Evolutionary conservation across 2,888 invertebrate species (phyloP).

Genomic region (Hemithea aestivaria): DNA sequence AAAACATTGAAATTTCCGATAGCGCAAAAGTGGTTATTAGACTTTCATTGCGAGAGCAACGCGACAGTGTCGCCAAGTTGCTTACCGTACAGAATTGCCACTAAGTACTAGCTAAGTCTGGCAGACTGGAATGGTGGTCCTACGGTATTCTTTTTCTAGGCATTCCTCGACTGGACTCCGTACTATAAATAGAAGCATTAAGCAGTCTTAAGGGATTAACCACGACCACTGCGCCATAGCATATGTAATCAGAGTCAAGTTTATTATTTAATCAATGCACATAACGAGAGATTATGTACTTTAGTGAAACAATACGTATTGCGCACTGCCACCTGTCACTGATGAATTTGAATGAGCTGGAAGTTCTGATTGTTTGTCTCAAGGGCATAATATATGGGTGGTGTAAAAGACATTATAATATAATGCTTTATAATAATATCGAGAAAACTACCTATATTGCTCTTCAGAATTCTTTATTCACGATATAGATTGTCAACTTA

Average conservation of each 20-base stretch:
- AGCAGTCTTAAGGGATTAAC: constrained; percentile 19
- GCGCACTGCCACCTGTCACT: constrained; percentile 18
- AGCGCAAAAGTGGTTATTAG: too few species aligned
- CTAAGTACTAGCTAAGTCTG: constrained; percentile 5
- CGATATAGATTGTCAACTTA: too few species aligned
- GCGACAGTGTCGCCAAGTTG: too few species aligned
- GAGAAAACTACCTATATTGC: neutral
- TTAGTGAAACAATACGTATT: constrained; percentile 25
- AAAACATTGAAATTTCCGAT: too few species aligned
- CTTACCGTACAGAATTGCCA: too few species aligned
- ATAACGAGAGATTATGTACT: constrained; percentile 22
- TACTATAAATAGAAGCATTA: constrained; percentile 12
- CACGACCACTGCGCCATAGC: constrained; percentile 19
- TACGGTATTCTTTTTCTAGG: constrained; percentile 15
- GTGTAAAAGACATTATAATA: too few species aligned
- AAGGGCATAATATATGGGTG: constrained; percentile 16
- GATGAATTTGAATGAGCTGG: constrained; percentile 22
- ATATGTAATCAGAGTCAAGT: constrained; percentile 18
- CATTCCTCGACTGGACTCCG: constrained; percentile 6
- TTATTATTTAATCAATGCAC: constrained; percentile 26
- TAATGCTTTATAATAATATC: too few species aligned
- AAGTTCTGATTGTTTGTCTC: constrained; percentile 9
- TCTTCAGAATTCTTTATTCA: too few species aligned
- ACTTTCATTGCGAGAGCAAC: too few species aligned
- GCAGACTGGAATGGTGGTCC: constrained; percentile 9